phyloP scores from a whole-genome alignment of 2,888 invertebrate genomes.

The Lutraria lutraria region DNA sequence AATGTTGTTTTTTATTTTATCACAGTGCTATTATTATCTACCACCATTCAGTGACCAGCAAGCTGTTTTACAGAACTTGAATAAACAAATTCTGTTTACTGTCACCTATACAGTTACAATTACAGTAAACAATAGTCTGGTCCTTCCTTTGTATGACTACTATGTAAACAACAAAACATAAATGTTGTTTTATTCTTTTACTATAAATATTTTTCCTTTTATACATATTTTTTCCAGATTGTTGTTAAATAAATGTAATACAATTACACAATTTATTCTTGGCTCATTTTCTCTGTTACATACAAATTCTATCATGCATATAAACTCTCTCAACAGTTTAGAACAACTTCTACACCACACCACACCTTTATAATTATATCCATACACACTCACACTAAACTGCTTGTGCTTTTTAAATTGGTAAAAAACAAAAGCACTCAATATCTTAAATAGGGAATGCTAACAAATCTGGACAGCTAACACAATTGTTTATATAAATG shows the following conservation, averaged over 20 bases:
- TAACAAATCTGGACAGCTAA: background rate
- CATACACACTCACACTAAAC: background rate
- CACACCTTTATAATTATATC: too few relatives aligned
- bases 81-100: background rate
- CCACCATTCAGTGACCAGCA: background rate
- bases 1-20: background rate
- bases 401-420: background rate
- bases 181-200: background rate
- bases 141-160: background rate
- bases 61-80: background rate
- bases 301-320: background rate
- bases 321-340: background rate
- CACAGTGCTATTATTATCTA: background rate
- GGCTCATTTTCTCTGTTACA: background rate
- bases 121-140: background rate
- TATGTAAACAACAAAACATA: background rate
- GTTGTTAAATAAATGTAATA: background rate
- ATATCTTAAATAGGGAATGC: background rate
- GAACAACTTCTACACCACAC: too few relatives aligned
- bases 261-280: background rate
- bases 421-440: background rate
- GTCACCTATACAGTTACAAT: background rate
- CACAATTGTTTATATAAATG: background rate
- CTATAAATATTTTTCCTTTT: background rate
- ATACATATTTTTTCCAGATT: background rate